phyloP scores from a whole-genome alignment of 2,113 vertebrate species.

The Chaetops frenatus region DNA sequence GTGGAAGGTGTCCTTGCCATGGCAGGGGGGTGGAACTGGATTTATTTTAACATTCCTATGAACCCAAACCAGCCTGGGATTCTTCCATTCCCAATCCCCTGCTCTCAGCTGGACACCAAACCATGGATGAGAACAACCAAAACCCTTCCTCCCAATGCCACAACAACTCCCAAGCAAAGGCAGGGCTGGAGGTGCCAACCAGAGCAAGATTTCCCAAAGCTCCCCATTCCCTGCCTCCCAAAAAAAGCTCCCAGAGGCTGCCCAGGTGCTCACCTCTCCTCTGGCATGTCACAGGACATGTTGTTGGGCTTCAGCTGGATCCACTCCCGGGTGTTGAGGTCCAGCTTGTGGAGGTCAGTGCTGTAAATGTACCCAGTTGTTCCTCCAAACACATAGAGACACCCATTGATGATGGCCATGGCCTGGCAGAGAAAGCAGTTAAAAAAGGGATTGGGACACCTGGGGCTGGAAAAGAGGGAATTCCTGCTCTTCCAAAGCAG shows the following conservation, averaged over 20 bases:
- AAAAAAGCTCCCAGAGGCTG: background rate
- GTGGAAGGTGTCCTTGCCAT: background rate
- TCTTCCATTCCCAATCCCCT: background rate
- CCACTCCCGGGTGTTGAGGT: slow-evolving; percentile 94
- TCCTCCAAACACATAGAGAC: slow-evolving; percentile 94
- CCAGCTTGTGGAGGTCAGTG: slow-evolving; percentile 93
- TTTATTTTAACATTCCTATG: background rate
- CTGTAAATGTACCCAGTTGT: slow-evolving; percentile 97
- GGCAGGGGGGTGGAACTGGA: background rate
- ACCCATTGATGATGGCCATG: slow-evolving; percentile 97
- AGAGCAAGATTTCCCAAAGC: background rate
- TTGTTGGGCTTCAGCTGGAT: slow-evolving; percentile 95
- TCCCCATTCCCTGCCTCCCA: background rate
- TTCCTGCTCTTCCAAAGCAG: background rate
- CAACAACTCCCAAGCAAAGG: background rate
- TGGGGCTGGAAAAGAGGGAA: background rate
- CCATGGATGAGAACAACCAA: rapidly evolving
- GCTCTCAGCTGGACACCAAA: background rate
- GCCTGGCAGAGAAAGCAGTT: slow-evolving; percentile 70
- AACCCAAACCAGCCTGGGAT: background rate
- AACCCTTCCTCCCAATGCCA: background rate
- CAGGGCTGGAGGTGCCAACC: background rate
- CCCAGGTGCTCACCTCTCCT: slow-evolving; percentile 80
- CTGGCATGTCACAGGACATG: slow-evolving; percentile 87
- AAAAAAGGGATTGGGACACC: rapidly evolving